These are phyloP conservation scores for Hipparchia sbordonii DNA, from an alignment of 2,888 invertebrate species.

Conservation along the genomic window DNA sequence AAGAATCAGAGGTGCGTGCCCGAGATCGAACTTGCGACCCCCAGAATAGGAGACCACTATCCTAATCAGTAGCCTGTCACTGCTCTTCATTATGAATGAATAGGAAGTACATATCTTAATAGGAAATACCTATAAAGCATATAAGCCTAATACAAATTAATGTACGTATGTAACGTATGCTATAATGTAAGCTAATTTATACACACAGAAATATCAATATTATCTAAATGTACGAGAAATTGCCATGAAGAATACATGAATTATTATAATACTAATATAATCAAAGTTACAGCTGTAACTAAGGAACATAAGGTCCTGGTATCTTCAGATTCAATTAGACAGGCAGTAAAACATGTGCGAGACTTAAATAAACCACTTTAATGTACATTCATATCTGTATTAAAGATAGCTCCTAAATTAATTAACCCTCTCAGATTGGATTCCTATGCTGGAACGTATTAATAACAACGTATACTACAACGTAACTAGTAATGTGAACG, in stretches of 20 bases:
- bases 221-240: constrained; percentile 24
- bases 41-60: too few relatives aligned
- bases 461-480: constrained; percentile 55
- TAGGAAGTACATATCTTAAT: too few relatives aligned
- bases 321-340: constrained; percentile 39
- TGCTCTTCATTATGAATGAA: too few relatives aligned
- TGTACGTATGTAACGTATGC: neutral
- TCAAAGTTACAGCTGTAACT: constrained; percentile 28
- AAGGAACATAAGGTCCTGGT: constrained; percentile 18
- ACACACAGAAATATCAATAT: neutral
- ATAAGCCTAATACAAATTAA: neutral
- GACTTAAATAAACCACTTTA: constrained; percentile 42
- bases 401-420: constrained; percentile 56
- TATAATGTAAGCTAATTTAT: neutral
- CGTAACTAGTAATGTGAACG: constrained; percentile 14
- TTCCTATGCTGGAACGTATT: constrained; percentile 70
- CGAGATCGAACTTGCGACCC: too few relatives aligned
- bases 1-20: too few relatives aligned
- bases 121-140: too few relatives aligned
- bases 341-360: constrained; percentile 40
- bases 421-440: constrained; percentile 69
- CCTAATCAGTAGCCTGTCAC: too few relatives aligned
- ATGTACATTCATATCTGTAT: constrained; percentile 40
- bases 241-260: constrained; percentile 14
- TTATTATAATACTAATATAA: constrained; percentile 28